These are phyloP conservation scores for Spisula subtruncata DNA, from an alignment of 2,888 invertebrate species.

Conservation along the genomic window DNA sequence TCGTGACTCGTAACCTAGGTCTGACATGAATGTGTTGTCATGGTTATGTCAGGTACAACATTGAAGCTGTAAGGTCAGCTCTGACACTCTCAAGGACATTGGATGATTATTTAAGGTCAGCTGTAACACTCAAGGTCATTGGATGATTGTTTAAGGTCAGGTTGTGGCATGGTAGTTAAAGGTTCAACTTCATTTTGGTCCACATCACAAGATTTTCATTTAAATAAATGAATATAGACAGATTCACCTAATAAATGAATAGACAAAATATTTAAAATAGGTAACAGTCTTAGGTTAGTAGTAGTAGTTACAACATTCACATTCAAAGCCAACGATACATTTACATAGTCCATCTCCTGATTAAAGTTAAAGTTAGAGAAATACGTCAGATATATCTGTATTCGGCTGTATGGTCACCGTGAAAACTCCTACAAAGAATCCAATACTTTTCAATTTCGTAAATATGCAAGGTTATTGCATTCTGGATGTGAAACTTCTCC, in stretches of 20 bases:
- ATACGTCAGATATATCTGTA: background rate
- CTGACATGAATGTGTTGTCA: background rate
- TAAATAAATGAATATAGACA: too few species aligned
- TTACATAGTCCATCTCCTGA: background rate
- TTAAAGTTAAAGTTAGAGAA: background rate
- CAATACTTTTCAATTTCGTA: constrained; percentile 20
- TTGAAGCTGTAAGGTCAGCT: background rate
- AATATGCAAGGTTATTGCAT: constrained; percentile 22
- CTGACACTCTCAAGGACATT: background rate
- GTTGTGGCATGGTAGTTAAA: too few species aligned
- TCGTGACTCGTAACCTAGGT: background rate
- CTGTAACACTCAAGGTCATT: background rate
- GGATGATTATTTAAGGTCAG: background rate
- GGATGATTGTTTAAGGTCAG: too few species aligned
- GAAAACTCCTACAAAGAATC: constrained; percentile 5
- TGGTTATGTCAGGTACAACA: background rate
- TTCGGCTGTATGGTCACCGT: background rate
- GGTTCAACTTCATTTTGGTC: too few species aligned
- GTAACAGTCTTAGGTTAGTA: too few species aligned
- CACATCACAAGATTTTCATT: too few species aligned
- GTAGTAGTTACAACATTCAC: too few species aligned
- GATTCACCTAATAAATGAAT: too few species aligned
- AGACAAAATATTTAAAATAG: too few species aligned
- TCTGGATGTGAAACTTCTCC: constrained; percentile 9
- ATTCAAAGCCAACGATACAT: too few species aligned